A percentile compares a stretch with the other conserved stretches of the same genome.
Evolutionary conservation across 2,797 vertebrate genomes (phyloP).

Genomic region (Australoheros facetus): DNA sequence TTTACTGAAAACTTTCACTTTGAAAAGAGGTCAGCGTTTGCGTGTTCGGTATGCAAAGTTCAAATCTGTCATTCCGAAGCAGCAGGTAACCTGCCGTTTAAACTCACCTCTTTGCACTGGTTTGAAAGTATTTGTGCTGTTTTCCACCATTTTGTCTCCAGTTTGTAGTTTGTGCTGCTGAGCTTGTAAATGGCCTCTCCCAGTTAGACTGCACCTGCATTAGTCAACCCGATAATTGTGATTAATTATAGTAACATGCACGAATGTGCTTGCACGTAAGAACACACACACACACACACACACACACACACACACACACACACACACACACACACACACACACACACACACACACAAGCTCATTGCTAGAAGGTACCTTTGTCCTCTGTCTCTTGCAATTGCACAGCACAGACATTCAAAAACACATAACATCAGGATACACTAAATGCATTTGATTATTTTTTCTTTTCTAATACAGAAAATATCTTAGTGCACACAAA

Average conservation of each 20-base stretch:
- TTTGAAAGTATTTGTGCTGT: slow-evolving; percentile 22
- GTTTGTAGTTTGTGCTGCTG: slow-evolving; percentile 54
- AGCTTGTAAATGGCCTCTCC: slow-evolving; percentile 72
- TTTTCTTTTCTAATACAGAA: slow-evolving; percentile 39
- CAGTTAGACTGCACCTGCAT: slow-evolving; percentile 72
- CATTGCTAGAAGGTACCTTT: slow-evolving; percentile 30
- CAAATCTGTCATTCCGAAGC: neutral
- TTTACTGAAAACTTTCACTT: neutral
- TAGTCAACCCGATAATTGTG: slow-evolving; percentile 78
- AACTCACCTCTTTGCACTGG: slow-evolving; percentile 13
- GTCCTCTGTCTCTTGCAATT: slow-evolving; percentile 5
- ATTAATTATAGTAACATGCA: slow-evolving; percentile 71
- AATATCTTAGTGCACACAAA: slow-evolving; percentile 15
- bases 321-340: neutral
- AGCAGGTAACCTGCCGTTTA: neutral
- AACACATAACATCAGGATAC: slow-evolving; percentile 9
- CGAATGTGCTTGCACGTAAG: neutral
- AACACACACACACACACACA: neutral
- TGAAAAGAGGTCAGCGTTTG: neutral
- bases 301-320: neutral
- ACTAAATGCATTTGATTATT: slow-evolving; percentile 40
- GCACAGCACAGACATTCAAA: slow-evolving; percentile 15
- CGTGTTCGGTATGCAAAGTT: neutral
- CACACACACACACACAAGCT: slow-evolving; percentile 6
- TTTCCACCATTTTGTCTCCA: slow-evolving; percentile 62